phyloP scores from a whole-genome alignment of 2,113 vertebrate species.

The Rhodinocichla rosea region DNA sequence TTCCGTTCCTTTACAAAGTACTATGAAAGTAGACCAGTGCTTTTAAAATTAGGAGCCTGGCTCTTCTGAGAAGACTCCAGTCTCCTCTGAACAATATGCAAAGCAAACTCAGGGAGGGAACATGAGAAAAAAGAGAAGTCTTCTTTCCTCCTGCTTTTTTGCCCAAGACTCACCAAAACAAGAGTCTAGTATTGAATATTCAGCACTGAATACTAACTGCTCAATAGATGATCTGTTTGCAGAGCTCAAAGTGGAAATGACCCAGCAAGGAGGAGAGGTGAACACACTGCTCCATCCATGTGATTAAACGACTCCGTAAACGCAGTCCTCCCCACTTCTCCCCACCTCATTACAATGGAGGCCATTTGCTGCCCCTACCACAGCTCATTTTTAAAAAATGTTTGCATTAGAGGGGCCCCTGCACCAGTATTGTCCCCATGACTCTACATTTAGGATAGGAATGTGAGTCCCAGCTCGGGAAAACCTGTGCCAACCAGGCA shows the following conservation, averaged over 20 bases:
- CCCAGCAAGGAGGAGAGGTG: conserved; percentile 66
- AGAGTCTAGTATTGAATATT: conserved; percentile 69
- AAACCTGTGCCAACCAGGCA: not conserved
- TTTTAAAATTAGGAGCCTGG: conserved; percentile 36
- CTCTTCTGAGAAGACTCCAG: conserved; percentile 11
- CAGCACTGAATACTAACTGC: conserved; percentile 54
- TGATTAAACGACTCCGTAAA: conserved; percentile 47
- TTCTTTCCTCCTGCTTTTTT: conserved; percentile 50
- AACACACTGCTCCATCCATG: conserved; percentile 54
- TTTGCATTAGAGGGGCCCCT: conserved; percentile 17
- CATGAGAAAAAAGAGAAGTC: conserved; percentile 52
- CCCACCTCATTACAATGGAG: conserved; percentile 10
- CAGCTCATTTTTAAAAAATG: conserved; percentile 1
- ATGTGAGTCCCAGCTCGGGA: not conserved
- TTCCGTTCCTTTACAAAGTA: not conserved
- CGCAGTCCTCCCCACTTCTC: not conserved
- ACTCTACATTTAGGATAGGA: not conserved
- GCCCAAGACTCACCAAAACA: conserved; percentile 57
- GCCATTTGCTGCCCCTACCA: conserved; percentile 17
- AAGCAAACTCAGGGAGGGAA: conserved; percentile 58
- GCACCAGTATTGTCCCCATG: not conserved
- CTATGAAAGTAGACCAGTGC: not conserved
- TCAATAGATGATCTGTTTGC: conserved; percentile 66
- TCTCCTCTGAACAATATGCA: conserved; percentile 38
- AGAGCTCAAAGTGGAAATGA: conserved; percentile 65